Base-by-base conservation (phyloP, 1,140 invertebrate species). In the Aradophagus sp. region DNA sequence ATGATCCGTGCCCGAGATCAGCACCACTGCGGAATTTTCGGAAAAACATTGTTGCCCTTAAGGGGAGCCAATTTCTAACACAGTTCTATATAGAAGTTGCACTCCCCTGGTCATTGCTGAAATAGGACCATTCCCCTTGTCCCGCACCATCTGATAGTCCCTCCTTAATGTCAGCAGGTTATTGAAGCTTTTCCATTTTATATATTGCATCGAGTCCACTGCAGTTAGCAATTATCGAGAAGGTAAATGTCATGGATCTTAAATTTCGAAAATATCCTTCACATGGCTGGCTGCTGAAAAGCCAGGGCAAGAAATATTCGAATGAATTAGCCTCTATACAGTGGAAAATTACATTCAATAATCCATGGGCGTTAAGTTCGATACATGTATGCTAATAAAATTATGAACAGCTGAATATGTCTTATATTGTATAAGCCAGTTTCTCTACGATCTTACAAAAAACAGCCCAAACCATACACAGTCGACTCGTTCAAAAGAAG, bases 171-270 rank as follows among this genome's bases (percentile, higher is more conserved):
- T 67, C 63, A 8, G 29, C 8, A 15, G 48, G 39, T 2, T 59
- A 15, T 38, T 68, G 36, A 27, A 68, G 52, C 0, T 27, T n/a
- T 11, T 59, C 36, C 0, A 68, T 16, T 16, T 26, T 27, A 0
- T 59, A 38, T 13, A 68, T 50, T 1, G 45, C 45, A 11, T 59
- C 63, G 14, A 59, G 52, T n/a, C 59, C 42, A 48, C 20, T 41
- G 17, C 53, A 59, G 4, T 68, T 68, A 1, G 61, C 63, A 5
- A 68, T 15, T 1, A 53, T 59, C 2, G 45, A 35, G 29, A 34
- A 52, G 3, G 55, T 68, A 17, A 55, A 27, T 27, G 17, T 50
- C 39, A 59, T 44, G 1, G 63, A 59, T 15, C 63, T 16, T 6
- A 68, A 41, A 23, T 23, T 23, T 4, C 8, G 4, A 23, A 23